A percentile compares a stretch with the other conserved stretches of the same genome.
These are phyloP conservation scores for Archocentrus centrarchus DNA, from an alignment of 2,113 vertebrate species.

Conservation along the genomic window DNA sequence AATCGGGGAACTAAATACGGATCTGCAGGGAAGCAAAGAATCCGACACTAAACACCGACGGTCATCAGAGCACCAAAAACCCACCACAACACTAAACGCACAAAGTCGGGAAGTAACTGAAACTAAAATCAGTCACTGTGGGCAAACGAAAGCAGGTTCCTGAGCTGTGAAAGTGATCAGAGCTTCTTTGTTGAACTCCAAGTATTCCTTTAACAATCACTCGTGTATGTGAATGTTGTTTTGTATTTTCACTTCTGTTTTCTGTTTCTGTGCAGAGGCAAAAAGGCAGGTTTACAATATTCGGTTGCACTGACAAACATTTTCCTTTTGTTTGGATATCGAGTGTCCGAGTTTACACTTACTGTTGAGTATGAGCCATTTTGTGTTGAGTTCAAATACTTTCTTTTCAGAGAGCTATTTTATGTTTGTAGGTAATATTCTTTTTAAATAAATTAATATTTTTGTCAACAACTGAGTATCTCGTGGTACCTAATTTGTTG, in stretches of 20 bases:
- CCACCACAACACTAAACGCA: not conserved
- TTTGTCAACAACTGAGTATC: conserved; percentile 38
- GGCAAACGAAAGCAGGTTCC: not conserved
- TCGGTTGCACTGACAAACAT: conserved; percentile 41
- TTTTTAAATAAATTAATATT: conserved; percentile 69
- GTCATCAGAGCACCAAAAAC: not conserved
- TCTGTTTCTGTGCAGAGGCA: conserved; percentile 15
- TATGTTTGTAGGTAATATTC: conserved; percentile 55
- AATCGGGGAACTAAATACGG: not conserved
- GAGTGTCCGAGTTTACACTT: conserved; percentile 35
- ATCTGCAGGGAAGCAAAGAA: not conserved
- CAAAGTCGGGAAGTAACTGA: too few relatives aligned
- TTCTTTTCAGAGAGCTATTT: conserved; percentile 16
- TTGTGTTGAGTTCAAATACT: conserved; percentile 35
- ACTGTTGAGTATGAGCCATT: conserved; percentile 21
- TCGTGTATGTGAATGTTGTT: conserved; percentile 1
- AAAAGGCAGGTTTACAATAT: conserved; percentile 32
- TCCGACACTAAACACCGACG: not conserved
- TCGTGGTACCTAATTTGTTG: conserved; percentile 26
- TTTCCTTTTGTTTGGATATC: conserved; percentile 25
- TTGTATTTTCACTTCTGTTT: conserved; percentile 15
- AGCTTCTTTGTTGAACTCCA: not conserved
- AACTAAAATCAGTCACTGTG: not conserved
- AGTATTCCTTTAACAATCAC: conserved; percentile 37
- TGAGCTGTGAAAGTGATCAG: not conserved